A percentile compares a stretch with the other conserved stretches of the same genome.
Evolutionary conservation across 1,140 invertebrate genomes (phyloP).

Genomic region (Homarus americanus): DNA sequence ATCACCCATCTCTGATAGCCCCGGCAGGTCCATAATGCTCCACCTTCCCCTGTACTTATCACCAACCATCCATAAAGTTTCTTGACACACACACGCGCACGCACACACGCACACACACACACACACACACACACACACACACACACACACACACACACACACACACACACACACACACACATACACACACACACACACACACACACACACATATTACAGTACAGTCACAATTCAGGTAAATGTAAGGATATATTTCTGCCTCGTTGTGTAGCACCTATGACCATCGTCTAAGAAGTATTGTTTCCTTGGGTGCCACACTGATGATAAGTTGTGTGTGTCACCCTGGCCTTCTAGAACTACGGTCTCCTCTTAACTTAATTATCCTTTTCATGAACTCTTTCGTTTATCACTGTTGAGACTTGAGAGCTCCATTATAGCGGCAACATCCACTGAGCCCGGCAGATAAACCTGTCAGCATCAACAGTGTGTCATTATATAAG

Average conservation of each 20-base stretch:
- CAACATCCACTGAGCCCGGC: not conserved
- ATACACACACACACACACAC: slow-evolving; percentile 3
- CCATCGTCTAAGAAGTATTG: not conserved
- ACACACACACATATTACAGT: too few species aligned
- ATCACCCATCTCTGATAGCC: not conserved
- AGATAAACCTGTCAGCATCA: too few species aligned
- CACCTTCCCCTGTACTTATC: not conserved
- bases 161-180: slow-evolving; percentile 6
- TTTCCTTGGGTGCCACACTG: not conserved
- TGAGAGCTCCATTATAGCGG: not conserved
- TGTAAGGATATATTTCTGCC: not conserved
- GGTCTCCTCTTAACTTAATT: too few species aligned
- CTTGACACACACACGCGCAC: not conserved
- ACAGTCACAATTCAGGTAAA: not conserved
- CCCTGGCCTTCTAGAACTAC: not conserved
- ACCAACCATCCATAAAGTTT: not conserved
- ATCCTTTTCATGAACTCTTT: not conserved
- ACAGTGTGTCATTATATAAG: too few species aligned
- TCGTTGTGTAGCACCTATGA: not conserved
- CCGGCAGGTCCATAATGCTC: not conserved
- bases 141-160: slow-evolving; percentile 6
- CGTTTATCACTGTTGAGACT: not conserved
- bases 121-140: slow-evolving; percentile 6
- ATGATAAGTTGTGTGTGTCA: not conserved
- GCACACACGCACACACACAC: not conserved